Evolutionary conservation across 2,797 vertebrate species (phyloP).

Genomic region (Melanotaenia parkinsoni): DNA sequence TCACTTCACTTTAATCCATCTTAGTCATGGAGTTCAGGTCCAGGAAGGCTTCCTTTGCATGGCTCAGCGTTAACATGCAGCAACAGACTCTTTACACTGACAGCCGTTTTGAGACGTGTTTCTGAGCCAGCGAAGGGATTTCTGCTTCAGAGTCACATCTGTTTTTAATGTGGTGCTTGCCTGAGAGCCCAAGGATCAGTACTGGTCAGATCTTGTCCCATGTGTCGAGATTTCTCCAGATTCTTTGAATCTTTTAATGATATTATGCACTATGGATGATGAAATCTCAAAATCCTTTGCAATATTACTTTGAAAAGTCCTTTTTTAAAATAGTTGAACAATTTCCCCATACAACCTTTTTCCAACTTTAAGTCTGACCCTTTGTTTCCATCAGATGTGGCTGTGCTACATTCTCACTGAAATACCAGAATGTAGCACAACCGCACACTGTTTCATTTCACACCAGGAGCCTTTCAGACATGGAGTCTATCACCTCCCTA

Average conservation of each 20-base stretch:
- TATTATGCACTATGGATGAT: background rate
- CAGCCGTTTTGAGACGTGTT: background rate
- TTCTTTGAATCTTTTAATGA: background rate
- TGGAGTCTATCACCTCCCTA: background rate
- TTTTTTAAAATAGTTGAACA: background rate
- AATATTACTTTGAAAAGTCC: background rate
- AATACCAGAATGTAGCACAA: background rate
- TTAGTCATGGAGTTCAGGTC: background rate
- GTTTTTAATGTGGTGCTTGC: background rate
- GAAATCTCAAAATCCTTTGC: slow-evolving; percentile 5
- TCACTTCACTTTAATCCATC: background rate
- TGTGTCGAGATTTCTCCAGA: background rate
- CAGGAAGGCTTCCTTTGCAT: background rate
- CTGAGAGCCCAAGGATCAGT: background rate
- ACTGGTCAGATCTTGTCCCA: background rate
- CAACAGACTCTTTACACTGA: background rate
- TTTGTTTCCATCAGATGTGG: background rate
- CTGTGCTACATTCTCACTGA: background rate
- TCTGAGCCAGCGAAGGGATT: background rate
- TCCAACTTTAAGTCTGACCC: background rate
- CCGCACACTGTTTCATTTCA: background rate
- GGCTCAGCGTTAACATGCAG: background rate
- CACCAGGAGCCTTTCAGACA: background rate
- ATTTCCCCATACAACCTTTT: background rate
- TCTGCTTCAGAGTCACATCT: background rate